phyloP scores from a whole-genome alignment of 2,113 vertebrate genomes.

The Mesocricetus auratus region DNA sequence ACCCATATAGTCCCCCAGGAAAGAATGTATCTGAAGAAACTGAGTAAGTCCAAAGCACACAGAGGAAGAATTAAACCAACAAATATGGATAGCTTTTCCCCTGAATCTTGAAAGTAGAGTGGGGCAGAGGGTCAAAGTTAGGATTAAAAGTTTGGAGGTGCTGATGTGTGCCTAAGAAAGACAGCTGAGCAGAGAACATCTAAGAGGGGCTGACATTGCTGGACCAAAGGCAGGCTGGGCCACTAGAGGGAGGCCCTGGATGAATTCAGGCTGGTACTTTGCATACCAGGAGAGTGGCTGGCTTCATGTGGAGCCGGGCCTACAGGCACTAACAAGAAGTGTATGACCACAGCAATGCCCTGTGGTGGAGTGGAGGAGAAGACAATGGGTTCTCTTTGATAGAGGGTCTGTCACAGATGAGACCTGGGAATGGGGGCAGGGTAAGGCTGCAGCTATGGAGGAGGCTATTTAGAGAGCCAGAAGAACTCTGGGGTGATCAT shows the following conservation, averaged over 20 bases:
- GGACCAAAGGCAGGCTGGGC: neutral
- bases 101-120: neutral
- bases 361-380: neutral
- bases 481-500: neutral
- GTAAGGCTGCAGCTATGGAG: neutral
- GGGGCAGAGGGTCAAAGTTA: too few species aligned
- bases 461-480: neutral
- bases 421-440: neutral
- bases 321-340: neutral
- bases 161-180: neutral
- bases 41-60: too few species aligned
- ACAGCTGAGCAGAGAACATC: neutral
- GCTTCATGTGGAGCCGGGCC: neutral
- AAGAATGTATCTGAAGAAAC: neutral
- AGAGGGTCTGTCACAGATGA: neutral
- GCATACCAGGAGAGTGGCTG: neutral
- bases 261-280: too few species aligned
- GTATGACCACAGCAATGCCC: neutral
- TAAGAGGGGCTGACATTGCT: neutral
- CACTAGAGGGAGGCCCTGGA: neutral
- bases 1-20: neutral
- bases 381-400: neutral
- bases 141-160: neutral
- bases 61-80: neutral
- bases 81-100: too few species aligned